These are phyloP conservation scores for Dermochelys coriacea DNA, from an alignment of 2,797 vertebrate genomes.

Conservation along the genomic window DNA sequence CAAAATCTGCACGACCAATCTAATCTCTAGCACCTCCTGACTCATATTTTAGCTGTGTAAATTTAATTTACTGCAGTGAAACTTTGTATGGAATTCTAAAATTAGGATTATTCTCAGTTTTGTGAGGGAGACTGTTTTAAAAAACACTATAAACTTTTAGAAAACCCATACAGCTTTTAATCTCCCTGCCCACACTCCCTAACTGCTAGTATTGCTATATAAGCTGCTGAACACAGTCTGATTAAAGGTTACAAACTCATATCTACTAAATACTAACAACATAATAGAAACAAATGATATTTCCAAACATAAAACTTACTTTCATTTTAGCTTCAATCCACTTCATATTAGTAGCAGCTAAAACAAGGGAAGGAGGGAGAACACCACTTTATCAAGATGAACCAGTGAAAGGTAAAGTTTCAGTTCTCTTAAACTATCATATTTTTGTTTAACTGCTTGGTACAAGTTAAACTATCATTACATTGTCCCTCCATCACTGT, in stretches of 20 bases:
- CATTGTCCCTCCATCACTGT: neutral
- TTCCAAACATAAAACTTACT: slow-evolving; percentile 81
- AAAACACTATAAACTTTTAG: neutral
- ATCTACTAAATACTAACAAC: neutral
- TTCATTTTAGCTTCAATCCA: slow-evolving; percentile 99
- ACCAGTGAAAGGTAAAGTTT: neutral
- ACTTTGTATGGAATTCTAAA: slow-evolving; percentile 41
- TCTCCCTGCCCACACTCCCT: neutral
- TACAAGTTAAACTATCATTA: neutral
- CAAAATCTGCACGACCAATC: slow-evolving; percentile 9
- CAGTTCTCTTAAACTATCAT: rapidly evolving
- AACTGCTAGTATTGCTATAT: neutral
- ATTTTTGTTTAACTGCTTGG: neutral
- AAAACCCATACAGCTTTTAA: neutral
- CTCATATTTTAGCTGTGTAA: slow-evolving; percentile 45
- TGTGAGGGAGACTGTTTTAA: slow-evolving; percentile 7
- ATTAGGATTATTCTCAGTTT: slow-evolving; percentile 25
- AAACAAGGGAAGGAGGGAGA: slow-evolving; percentile 63
- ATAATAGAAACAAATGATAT: neutral
- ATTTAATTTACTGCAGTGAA: slow-evolving; percentile 35
- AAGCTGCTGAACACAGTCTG: rapidly evolving
- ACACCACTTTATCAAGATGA: neutral
- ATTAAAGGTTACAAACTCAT: neutral
- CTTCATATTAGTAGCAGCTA: slow-evolving; percentile 99
- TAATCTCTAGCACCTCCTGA: slow-evolving; percentile 18